phyloP scores from a whole-genome alignment of 2,888 invertebrate species.

The Phania funesta region DNA sequence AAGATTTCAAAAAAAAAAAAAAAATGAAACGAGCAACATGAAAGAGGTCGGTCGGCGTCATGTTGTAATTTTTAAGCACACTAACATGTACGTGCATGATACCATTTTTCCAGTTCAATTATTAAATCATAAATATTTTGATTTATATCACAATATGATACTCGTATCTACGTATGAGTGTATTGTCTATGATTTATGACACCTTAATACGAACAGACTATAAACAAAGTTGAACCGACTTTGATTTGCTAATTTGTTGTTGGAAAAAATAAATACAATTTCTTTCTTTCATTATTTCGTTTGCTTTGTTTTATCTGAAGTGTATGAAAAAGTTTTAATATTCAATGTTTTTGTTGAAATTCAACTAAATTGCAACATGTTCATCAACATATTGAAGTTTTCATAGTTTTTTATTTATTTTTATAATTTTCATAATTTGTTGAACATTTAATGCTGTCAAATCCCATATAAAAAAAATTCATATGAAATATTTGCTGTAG shows the following conservation, averaged over 20 bases:
- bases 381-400: neutral
- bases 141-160: conserved; percentile 30
- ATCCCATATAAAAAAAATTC: too few relatives aligned
- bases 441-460: too few relatives aligned
- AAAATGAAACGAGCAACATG: neutral
- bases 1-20: neutral
- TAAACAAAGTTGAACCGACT: conserved; percentile 43
- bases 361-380: neutral
- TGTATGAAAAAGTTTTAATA: neutral
- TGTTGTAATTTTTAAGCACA: conserved; percentile 29
- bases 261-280: conserved; percentile 11
- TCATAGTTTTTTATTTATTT: neutral
- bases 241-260: conserved; percentile 58
- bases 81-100: conserved; percentile 37
- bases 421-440: too few relatives aligned
- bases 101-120: conserved; percentile 49
- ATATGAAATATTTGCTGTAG: too few relatives aligned
- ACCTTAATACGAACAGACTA: conserved; percentile 39
- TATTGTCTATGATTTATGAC: conserved; percentile 45
- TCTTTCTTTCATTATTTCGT: conserved; percentile 4
- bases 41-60: conserved; percentile 47
- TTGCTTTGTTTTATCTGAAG: neutral
- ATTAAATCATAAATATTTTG: conserved; percentile 60
- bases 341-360: too few relatives aligned
- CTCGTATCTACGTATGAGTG: neutral